These are phyloP conservation scores for Sphaerophoria taeniata DNA, from an alignment of 2,888 invertebrate species.

Conservation along the genomic window DNA sequence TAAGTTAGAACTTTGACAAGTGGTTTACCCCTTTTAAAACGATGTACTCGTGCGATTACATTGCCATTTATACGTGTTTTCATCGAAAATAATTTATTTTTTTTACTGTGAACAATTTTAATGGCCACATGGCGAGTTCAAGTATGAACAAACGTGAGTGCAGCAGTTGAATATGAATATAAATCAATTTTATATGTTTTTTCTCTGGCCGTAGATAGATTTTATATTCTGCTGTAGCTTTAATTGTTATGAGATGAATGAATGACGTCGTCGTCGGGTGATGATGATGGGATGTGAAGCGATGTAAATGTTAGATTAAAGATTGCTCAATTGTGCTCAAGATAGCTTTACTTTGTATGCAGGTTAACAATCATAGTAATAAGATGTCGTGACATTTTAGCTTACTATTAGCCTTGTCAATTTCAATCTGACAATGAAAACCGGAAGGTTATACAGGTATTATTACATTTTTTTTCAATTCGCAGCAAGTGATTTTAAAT, in stretches of 20 bases:
- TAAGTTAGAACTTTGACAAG: slow-evolving; percentile 67
- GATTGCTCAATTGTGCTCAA: neutral
- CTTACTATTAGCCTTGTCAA: slow-evolving; percentile 18
- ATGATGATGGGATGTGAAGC: slow-evolving; percentile 1
- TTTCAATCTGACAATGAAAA: neutral
- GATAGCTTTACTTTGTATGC: neutral
- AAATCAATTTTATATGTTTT: slow-evolving; percentile 25
- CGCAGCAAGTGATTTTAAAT: no score
- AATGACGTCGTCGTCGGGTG: slow-evolving; percentile 11
- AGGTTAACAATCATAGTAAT: slow-evolving; percentile 3
- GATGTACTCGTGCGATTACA: slow-evolving; percentile 20
- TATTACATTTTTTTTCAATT: no score
- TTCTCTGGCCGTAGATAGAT: neutral
- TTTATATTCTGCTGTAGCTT: neutral
- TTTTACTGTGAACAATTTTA: slow-evolving; percentile 47
- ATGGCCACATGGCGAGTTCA: slow-evolving; percentile 57
- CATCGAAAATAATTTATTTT: slow-evolving; percentile 52
- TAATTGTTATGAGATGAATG: slow-evolving; percentile 1
- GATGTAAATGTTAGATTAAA: slow-evolving; percentile 14
- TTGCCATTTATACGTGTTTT: slow-evolving; percentile 42
- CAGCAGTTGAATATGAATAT: slow-evolving; percentile 29
- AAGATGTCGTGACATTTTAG: slow-evolving; percentile 26
- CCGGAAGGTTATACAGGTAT: no score
- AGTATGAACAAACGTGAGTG: slow-evolving; percentile 39
- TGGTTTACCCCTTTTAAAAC: slow-evolving; percentile 53